Evolutionary conservation across 2,888 invertebrate genomes (phyloP).

Genomic region (Pachycephus smyrnensis): DNA sequence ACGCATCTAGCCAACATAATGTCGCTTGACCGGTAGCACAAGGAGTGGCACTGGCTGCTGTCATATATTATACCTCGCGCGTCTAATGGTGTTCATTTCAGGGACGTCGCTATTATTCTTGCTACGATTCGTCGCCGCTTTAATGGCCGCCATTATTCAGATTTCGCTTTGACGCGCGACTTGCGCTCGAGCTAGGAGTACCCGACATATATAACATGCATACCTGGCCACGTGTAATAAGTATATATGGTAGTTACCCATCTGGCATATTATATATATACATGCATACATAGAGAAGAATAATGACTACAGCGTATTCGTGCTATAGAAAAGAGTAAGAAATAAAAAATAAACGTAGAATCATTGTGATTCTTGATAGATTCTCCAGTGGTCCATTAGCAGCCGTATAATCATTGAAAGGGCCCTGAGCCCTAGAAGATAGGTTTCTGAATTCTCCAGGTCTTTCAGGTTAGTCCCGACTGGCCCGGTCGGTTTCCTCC

Average conservation of each 20-base stretch:
- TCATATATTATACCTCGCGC: constrained; percentile 24
- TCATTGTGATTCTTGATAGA: not conserved
- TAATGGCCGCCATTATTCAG: constrained; percentile 4
- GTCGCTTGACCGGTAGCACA: constrained; percentile 52
- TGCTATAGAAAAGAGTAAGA: not conserved
- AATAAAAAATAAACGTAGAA: not conserved
- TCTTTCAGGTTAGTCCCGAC: not conserved
- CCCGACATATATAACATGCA: not conserved
- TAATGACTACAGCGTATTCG: not conserved
- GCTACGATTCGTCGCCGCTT: constrained; percentile 4
- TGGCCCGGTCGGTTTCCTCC: constrained; percentile 7
- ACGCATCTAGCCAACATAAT: constrained; percentile 48
- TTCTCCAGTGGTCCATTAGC: not conserved
- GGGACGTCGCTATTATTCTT: constrained; percentile 10
- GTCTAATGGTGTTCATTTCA: constrained; percentile 9
- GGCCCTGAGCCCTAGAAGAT: not conserved
- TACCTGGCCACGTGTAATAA: not conserved
- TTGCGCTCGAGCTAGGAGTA: not conserved
- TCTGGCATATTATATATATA: not conserved
- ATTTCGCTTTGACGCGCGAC: not conserved
- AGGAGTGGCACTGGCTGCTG: constrained; percentile 40
- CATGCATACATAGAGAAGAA: not conserved
- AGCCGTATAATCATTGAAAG: not conserved
- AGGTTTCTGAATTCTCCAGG: not conserved
- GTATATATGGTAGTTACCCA: not conserved